These are phyloP conservation scores for Bambusicola thoracicus DNA, from an alignment of 2,113 vertebrate species.

Conservation along the genomic window DNA sequence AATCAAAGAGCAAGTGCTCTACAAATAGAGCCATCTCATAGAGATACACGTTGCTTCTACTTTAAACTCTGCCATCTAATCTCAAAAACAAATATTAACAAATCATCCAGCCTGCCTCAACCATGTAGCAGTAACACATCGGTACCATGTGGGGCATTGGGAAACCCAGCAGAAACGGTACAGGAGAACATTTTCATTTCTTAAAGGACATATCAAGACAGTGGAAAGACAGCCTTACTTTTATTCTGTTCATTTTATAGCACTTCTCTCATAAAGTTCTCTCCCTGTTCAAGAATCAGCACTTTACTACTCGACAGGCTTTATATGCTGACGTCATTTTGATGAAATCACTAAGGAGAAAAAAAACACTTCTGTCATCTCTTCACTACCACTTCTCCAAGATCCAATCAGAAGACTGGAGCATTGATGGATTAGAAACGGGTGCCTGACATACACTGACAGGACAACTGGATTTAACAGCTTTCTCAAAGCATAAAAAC, in stretches of 20 bases:
- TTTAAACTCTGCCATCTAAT: background rate
- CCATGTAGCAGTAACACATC: too few relatives aligned
- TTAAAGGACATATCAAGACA: background rate
- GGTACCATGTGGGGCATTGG: background rate
- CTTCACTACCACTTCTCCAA: background rate
- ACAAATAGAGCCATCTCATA: background rate
- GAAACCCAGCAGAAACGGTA: background rate
- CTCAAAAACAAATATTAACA: background rate
- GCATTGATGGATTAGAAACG: background rate
- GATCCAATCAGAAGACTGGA: background rate
- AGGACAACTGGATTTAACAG: background rate
- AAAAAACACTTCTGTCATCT: background rate
- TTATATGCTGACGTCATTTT: background rate
- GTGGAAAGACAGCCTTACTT: background rate
- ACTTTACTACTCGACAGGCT: fast-evolving
- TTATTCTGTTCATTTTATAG: background rate
- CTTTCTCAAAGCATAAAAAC: background rate
- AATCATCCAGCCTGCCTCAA: background rate
- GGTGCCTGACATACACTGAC: background rate
- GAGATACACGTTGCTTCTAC: background rate
- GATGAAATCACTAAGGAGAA: background rate
- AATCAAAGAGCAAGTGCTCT: background rate
- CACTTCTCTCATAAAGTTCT: background rate
- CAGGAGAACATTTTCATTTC: background rate
- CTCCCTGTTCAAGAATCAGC: background rate